Percentiles rank a stretch among this genome's conserved stretches.
Evolutionary conservation across 1,140 invertebrate species (phyloP).

Genomic region (Cyphomyrmex costatus): DNA sequence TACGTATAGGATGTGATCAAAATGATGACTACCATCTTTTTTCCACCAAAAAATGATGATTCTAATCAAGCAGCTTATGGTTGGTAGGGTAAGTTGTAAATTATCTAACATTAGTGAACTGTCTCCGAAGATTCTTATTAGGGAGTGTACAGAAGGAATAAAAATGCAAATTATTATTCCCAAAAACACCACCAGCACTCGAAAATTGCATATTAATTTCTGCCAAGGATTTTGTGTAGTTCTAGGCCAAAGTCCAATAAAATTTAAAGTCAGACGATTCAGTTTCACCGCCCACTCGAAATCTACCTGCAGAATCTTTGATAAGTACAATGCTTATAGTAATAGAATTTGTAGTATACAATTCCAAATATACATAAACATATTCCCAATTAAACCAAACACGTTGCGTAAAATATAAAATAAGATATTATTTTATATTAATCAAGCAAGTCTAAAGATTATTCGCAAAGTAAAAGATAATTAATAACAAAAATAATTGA

Average conservation of each 20-base stretch:
- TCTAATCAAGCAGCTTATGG: neutral
- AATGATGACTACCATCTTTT: conserved; percentile 22
- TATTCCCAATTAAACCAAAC: neutral
- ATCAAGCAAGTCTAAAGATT: neutral
- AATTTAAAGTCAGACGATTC: conserved; percentile 28
- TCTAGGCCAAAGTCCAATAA: conserved; percentile 49
- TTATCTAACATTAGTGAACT: conserved; percentile 30
- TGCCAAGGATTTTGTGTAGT: neutral
- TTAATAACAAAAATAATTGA: no score
- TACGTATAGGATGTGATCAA: neutral
- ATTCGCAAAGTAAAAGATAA: neutral
- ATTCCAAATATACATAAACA: no score
- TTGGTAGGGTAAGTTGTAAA: conserved; percentile 25
- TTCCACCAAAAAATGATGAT: conserved; percentile 14
- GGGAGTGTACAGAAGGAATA: conserved; percentile 11
- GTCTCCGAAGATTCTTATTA: neutral
- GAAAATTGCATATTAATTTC: neutral
- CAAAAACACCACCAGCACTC: neutral
- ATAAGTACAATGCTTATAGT: no score
- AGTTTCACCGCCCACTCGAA: conserved; percentile 60
- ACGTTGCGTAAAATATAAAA: neutral
- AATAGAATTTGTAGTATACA: no score
- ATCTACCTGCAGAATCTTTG: conserved; percentile 28
- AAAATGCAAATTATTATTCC: neutral
- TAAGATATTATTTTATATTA: neutral